A percentile compares a stretch with the other conserved stretches of the same genome.
These are phyloP conservation scores for Cettia cetti DNA, from an alignment of 2,113 vertebrate genomes.

Conservation along the genomic window DNA sequence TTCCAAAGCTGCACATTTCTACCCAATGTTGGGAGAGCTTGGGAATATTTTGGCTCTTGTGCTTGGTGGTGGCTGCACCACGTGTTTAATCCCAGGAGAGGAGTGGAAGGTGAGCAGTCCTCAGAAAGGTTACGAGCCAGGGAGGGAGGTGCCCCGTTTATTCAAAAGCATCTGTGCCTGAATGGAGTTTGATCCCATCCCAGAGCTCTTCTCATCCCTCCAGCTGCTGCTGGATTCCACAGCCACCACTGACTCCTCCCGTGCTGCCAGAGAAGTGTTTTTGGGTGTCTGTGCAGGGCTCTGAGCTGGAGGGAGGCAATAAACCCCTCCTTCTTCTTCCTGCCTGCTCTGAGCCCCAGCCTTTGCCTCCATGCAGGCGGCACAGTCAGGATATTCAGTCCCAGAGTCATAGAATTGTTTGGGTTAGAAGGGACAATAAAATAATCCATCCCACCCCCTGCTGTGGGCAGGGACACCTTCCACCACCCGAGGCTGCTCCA, in stretches of 20 bases:
- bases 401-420: neutral
- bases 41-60: neutral
- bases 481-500: rapidly evolving
- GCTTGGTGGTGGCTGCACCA: neutral
- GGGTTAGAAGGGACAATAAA: neutral
- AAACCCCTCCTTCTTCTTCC: neutral
- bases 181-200: neutral
- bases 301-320: neutral
- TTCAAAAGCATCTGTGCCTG: neutral
- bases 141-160: neutral
- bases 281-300: neutral
- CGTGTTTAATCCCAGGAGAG: neutral
- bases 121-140: neutral
- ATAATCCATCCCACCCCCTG: no score
- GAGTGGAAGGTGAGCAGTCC: rapidly evolving
- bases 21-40: rapidly evolving
- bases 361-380: neutral
- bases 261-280: neutral
- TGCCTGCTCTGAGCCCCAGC: neutral
- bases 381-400: neutral
- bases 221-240: neutral
- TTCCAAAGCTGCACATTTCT: neutral
- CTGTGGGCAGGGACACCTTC: neutral
- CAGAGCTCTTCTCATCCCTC: neutral
- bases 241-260: neutral